Percentiles rank a stretch among this genome's conserved stretches.
Conservation (phyloP, 2,888 invertebrate genomes). For the Nipponacmea schrenckii region DNA sequence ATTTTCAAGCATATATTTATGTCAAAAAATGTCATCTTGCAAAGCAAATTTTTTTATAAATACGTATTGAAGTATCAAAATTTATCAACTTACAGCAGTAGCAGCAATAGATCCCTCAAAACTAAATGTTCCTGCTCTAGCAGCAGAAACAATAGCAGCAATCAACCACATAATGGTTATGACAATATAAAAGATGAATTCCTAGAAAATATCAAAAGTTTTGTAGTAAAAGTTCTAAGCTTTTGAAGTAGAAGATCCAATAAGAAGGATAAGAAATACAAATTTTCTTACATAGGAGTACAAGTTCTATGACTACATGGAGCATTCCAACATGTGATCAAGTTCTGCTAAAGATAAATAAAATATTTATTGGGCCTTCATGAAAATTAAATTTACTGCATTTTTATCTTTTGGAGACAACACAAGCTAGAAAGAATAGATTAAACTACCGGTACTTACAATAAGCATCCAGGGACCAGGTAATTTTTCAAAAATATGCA, state of each 20-base stretch:
- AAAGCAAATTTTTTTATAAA: too few species aligned
- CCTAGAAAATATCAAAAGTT: slow-evolving; percentile 26
- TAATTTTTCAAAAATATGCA: slow-evolving; percentile 51
- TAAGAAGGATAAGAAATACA: background rate
- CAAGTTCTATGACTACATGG: too few species aligned
- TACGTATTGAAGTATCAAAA: background rate
- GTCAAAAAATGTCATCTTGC: too few species aligned
- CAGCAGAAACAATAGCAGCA: slow-evolving; percentile 36
- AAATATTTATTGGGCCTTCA: too few species aligned
- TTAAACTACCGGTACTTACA: slow-evolving; percentile 46
- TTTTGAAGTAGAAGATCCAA: background rate
- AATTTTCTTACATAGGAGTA: too few species aligned
- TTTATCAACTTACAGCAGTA: slow-evolving; percentile 37
- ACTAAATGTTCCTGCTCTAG: slow-evolving; percentile 22
- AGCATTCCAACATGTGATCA: too few species aligned
- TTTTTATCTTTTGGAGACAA: too few species aligned
- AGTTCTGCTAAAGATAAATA: too few species aligned
- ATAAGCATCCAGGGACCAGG: slow-evolving; percentile 59
- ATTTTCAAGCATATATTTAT: too few species aligned
- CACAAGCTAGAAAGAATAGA: too few species aligned
- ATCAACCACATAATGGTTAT: slow-evolving; percentile 37
- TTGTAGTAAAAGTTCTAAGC: background rate
- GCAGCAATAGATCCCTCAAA: slow-evolving; percentile 36
- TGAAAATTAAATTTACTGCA: too few species aligned
- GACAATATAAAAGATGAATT: slow-evolving; percentile 37